Base-by-base conservation (phyloP, 2,888 invertebrate species). In the Eurytoma californica region DNA sequence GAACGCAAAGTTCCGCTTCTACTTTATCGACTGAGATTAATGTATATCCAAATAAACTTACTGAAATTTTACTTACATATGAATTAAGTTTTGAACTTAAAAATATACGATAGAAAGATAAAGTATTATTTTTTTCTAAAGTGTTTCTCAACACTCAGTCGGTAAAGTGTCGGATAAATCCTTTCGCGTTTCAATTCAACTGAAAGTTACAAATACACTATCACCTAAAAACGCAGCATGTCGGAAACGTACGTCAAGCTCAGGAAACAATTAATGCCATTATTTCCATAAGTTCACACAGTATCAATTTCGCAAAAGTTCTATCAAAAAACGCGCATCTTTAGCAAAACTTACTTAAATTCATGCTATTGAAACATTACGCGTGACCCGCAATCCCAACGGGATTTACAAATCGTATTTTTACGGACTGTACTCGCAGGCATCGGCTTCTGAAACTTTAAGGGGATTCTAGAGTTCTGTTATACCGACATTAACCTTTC, bases 261-360 rank as follows among this genome's bases (percentile, higher is more conserved):
- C 53, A 39, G 65, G 73, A 51, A 73, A 63, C 47, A 57, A 51
- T 24, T 18, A 53, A 2, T 20, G 5, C 2, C 39, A 39, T 57
- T 18, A 70, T 66, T 66, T 66, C 28, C 47, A 20, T 16, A 16
- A 58, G 39, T 30, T 12, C 69, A 58, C 24, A 49, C 20, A 69
- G 47, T 68, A 68, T 77, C 49, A 74, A 69, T 74, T 69, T 78
- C 66, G 68, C 68, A 78, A 73, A 66, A 73, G 16, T 78, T 73
- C 67, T 69, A 67, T 60, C 60, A 77, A 77, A 75, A 73, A 72
- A 72, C 61, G 24, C 72, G 49, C 72, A 66, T 72, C 53, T 16
- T 77, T 72, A 68, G 77, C 72, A 78, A 78, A 78, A 68, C 55
- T 66, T 78, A 72, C 49, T 70, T 77, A 67, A 77, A 77, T 77